Evolutionary conservation across 2,113 vertebrate species (phyloP), one percentile per base, ranked within the genome.

Genomic region (Condylura cristata): DNA sequence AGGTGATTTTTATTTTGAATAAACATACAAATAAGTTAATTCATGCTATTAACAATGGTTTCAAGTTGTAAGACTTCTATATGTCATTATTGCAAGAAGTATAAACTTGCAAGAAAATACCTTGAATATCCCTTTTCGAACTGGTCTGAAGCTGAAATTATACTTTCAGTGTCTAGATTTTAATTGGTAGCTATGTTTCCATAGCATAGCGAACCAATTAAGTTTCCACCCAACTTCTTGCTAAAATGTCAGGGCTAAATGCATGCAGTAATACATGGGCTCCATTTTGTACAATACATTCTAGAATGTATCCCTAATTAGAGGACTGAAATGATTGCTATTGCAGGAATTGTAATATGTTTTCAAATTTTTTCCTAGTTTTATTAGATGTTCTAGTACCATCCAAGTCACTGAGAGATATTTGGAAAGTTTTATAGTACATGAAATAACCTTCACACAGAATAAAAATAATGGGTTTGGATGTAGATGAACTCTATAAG

Each of bases 161-260:
- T 0, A 24, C 34, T 83, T 90, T 61, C 74, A 83, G 44, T 96
- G 12, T 39, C 16, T 83, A 0, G 68, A 16, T 83, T 90, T 74
- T 96, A 86, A 91, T 92, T 91, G 58, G 75, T 68, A 92, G 28
- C 13, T 20, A 5, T 76, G 39, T 18, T 90, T 9, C 76, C 51
- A 37, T 8, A 28, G 37, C 70, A 91, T 48, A 89, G 72, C 83
- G 75, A 89, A 80, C 90, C 83, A 96, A 95, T 96, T 96, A 79
- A 91, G 63, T 86, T 95, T 83, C 92, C 30, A 90, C 53, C 22
- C 34, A 68, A 51, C 30, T 84, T 94, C 65, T 93, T 93, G 70
- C 70, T 92, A 72, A 97, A 96, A 96, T 97, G 79, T 94, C 92
- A 95, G 24, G 72, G 83, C 37, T 51, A 80, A 96, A 95, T 28